Base-by-base conservation (phyloP, 2,888 invertebrate genomes). In the Herminia tarsipennalis region DNA sequence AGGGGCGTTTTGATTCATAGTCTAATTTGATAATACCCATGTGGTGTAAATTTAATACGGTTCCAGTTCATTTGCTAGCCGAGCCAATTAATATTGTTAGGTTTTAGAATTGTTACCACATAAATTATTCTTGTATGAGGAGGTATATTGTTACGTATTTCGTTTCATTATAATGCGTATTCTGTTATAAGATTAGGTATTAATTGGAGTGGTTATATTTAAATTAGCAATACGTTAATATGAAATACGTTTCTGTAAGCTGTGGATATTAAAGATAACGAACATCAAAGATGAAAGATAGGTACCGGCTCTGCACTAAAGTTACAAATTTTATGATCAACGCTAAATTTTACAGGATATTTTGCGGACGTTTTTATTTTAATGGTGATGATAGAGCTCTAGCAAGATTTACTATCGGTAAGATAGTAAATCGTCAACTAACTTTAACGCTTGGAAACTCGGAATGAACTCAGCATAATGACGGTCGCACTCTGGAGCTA, bases 391-490 rank as follows among this genome's bases (percentile, higher is more conserved):
- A 64, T 65, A 66, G 51, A 57, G 53, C 48, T 42, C 59, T 62
- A 48, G 56, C 52, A 43, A 74, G 80, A 82, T 86, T 85, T 84
- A 87, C 78, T 78, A 80, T 76, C 57, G 62, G 67, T 73, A 76
- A 77, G 79, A 81, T 68, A 72, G 72, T 76, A 73, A 81, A 83
- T 72, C 72, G 76, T 77, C 78, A 78, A 74, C 69, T 65, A 71
- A 76, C 74, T 77, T 78, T 78, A 80, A 81, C 77, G 79, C 72
- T 76, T 71, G 72, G 76, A 79, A 82, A 79, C 82, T 79, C 74
- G 64, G 73, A 79, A 78, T 78, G 72, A 81, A 78, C 78, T 77
- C 70, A 64, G 74, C 72, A 72, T 86, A 86, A 86, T 85, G 81
- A 82, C 83, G 76, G 78, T 78, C 77, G 62, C 75, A 67, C 76